Evolutionary conservation across 2,797 vertebrate genomes (phyloP).

Genomic region (Aselliscus stoliczkanus): DNA sequence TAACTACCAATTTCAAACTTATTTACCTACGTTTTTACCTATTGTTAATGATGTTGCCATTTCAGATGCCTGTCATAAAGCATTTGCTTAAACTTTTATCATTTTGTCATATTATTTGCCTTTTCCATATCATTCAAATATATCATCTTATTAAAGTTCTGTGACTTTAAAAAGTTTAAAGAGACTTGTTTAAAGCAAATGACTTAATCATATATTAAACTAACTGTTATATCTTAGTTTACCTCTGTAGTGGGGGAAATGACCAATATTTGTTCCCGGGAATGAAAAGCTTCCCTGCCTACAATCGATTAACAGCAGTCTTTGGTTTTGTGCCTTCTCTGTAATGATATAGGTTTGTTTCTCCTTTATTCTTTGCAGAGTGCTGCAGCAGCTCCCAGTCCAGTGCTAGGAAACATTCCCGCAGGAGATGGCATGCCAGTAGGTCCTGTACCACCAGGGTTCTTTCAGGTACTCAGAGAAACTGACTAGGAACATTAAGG

Average conservation of each 20-base stretch:
- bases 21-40: not conserved
- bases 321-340: constrained; percentile 80
- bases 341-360: constrained; percentile 85
- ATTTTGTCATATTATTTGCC: not conserved
- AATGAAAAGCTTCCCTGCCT: constrained; percentile 55
- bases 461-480: constrained; percentile 94
- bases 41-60: not conserved
- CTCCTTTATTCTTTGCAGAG: constrained; percentile 91
- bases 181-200: constrained; percentile 7
- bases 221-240: constrained; percentile 42
- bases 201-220: constrained; percentile 9
- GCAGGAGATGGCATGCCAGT: constrained; percentile 98
- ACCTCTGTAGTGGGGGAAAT: constrained; percentile 46
- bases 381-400: constrained; percentile 95
- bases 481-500: constrained; percentile 77
- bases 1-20: not conserved
- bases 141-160: not conserved
- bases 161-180: constrained; percentile 16
- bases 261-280: constrained; percentile 37
- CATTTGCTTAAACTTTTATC: constrained; percentile 14
- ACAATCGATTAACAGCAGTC: constrained; percentile 62
- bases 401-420: constrained; percentile 95
- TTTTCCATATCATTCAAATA: constrained; percentile 7
- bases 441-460: constrained; percentile 95
- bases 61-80: constrained; percentile 23